These are phyloP conservation scores for Ceratoteleas bidentatus DNA, from an alignment of 1,140 invertebrate genomes.

Conservation along the genomic window DNA sequence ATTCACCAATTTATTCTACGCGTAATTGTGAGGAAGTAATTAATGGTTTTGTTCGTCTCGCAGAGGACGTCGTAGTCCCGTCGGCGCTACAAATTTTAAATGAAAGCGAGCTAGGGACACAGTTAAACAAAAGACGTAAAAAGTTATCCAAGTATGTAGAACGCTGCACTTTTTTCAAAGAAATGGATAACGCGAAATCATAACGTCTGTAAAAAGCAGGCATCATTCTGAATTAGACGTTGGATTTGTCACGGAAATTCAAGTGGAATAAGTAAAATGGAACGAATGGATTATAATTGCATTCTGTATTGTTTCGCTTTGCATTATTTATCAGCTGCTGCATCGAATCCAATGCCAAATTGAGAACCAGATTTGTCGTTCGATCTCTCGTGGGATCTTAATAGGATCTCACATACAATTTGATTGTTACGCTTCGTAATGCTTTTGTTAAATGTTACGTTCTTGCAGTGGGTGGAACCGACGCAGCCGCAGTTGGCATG, in stretches of 20 bases:
- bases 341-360: no score
- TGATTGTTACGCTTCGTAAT: background rate
- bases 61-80: slow-evolving; percentile 76
- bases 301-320: no score
- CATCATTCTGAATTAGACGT: no score
- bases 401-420: no score
- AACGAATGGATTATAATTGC: no score
- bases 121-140: slow-evolving; percentile 77
- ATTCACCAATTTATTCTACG: background rate
- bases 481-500: slow-evolving; percentile 77
- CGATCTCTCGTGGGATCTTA: no score
- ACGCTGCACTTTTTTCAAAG: background rate
- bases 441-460: slow-evolving; percentile 8
- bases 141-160: slow-evolving; percentile 78
- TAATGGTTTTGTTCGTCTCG: slow-evolving; percentile 27
- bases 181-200: background rate
- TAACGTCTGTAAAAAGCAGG: no score
- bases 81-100: slow-evolving; percentile 80
- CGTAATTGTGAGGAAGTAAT: no score
- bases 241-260: no score
- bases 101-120: slow-evolving; percentile 74
- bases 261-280: no score
- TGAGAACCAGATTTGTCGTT: no score
- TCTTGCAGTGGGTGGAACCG: slow-evolving; percentile 73
- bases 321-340: no score